These are phyloP conservation scores for Drosophila auraria DNA, from an alignment of 1,140 invertebrate genomes.

Conservation along the genomic window DNA sequence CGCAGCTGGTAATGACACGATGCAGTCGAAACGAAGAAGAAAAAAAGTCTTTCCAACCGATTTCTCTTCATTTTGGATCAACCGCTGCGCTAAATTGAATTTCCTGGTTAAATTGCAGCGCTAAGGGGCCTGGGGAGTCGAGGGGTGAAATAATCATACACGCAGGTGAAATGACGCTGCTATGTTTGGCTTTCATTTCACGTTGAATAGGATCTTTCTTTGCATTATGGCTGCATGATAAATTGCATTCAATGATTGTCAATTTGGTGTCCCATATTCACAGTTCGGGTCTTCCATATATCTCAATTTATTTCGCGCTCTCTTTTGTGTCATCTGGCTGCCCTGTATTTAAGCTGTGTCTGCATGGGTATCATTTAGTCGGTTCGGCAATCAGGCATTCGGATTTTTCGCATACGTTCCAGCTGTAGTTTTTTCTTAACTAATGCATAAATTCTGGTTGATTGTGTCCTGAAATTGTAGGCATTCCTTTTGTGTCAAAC, in stretches of 20 bases:
- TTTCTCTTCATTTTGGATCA: constrained; percentile 64
- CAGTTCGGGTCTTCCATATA: neutral
- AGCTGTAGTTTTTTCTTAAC: constrained; percentile 3
- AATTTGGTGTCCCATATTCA: constrained; percentile 7
- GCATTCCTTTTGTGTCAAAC: neutral
- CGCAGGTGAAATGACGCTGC: constrained; percentile 53
- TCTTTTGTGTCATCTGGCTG: neutral
- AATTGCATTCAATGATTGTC: constrained; percentile 41
- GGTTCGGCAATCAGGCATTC: neutral
- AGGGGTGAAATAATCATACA: constrained; percentile 26
- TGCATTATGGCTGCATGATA: constrained; percentile 47
- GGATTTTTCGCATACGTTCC: neutral
- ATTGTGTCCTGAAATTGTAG: constrained; percentile 17
- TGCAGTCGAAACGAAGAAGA: neutral
- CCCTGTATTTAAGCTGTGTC: neutral
- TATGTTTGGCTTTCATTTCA: constrained; percentile 56
- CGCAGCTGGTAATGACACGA: neutral
- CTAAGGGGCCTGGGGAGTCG: no score
- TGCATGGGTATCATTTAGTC: constrained; percentile 5
- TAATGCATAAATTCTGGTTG: constrained; percentile 5
- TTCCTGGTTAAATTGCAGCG: constrained; percentile 51
- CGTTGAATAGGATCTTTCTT: constrained; percentile 22
- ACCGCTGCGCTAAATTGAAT: constrained; percentile 68
- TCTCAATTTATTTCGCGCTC: neutral
- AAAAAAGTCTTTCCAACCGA: constrained; percentile 32